These are phyloP conservation scores for Spodoptera littoralis DNA, from an alignment of 2,888 invertebrate genomes.

Conservation along the genomic window DNA sequence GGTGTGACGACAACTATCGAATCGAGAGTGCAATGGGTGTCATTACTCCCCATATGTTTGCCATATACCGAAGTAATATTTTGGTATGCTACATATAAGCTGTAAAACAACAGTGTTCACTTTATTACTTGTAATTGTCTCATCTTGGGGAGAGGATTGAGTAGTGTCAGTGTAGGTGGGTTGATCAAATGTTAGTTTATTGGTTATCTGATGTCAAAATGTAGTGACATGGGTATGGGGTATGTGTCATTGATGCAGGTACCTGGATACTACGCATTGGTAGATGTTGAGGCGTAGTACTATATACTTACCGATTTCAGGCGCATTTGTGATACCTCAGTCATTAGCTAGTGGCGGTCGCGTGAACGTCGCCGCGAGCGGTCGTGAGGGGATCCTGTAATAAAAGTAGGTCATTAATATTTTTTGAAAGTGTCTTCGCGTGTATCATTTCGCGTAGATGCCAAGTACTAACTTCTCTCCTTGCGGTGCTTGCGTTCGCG, in stretches of 20 bases:
- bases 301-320: slow-evolving; percentile 84
- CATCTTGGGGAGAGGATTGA: slow-evolving; percentile 64
- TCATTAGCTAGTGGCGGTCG: slow-evolving; percentile 83
- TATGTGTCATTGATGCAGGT: slow-evolving; percentile 48
- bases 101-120: slow-evolving; percentile 87
- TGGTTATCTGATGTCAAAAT: slow-evolving; percentile 43
- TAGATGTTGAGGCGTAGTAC: slow-evolving; percentile 39
- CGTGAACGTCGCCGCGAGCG: slow-evolving; percentile 83
- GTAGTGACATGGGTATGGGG: slow-evolving; percentile 34
- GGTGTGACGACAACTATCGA: slow-evolving; percentile 87
- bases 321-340: slow-evolving; percentile 89
- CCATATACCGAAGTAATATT: slow-evolving; percentile 86
- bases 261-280: slow-evolving; percentile 47
- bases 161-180: slow-evolving; percentile 54
- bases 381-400: slow-evolving; percentile 79
- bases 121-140: slow-evolving; percentile 82
- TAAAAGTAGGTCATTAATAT: not conserved
- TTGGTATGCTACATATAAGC: slow-evolving; percentile 85
- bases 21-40: slow-evolving; percentile 82
- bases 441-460: not conserved
- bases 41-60: slow-evolving; percentile 82
- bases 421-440: not conserved
- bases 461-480: slow-evolving; percentile 74
- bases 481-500: slow-evolving; percentile 81
- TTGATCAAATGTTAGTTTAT: slow-evolving; percentile 49